phyloP scores from a whole-genome alignment of 1,140 invertebrate genomes.

The Ladona fulva region DNA sequence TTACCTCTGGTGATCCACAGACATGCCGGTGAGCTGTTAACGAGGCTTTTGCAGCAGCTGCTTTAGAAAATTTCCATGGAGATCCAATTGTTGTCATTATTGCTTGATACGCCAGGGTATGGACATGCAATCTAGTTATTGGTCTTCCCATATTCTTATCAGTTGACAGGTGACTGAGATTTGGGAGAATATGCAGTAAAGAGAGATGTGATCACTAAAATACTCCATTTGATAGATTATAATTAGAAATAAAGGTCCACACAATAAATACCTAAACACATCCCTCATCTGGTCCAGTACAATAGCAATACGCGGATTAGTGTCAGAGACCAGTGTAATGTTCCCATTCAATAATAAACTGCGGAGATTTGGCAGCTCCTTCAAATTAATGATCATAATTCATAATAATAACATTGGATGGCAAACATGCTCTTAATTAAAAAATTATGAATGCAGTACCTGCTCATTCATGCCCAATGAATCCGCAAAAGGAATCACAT shows the following conservation, averaged over 20 bases:
- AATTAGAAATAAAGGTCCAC: slow-evolving; percentile 7
- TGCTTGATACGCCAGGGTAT: slow-evolving; percentile 79
- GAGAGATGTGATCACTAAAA: too few relatives aligned
- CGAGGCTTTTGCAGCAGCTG: slow-evolving; percentile 75
- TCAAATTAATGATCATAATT: slow-evolving; percentile 19
- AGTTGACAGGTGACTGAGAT: background rate
- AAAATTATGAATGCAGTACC: slow-evolving; percentile 25
- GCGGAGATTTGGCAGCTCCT: slow-evolving; percentile 69
- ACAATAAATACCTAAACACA: slow-evolving; percentile 45
- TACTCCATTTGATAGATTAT: background rate
- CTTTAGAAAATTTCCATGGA: slow-evolving; percentile 65
- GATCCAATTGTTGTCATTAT: slow-evolving; percentile 61
- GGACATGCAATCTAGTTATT: slow-evolving; percentile 72
- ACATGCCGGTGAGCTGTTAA: slow-evolving; percentile 77
- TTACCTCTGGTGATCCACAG: slow-evolving; percentile 59
- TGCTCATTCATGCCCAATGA: slow-evolving; percentile 89
- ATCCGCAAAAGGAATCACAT: slow-evolving; percentile 65
- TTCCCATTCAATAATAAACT: slow-evolving; percentile 59
- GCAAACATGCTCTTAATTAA: too few relatives aligned
- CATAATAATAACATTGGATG: background rate
- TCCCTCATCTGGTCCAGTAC: slow-evolving; percentile 77
- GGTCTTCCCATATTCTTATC: slow-evolving; percentile 40
- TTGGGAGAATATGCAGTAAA: background rate
- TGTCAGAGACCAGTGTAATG: slow-evolving; percentile 64
- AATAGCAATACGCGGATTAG: slow-evolving; percentile 67